phyloP scores from a whole-genome alignment of 2,113 vertebrate genomes.

The Pteronura brasiliensis region DNA sequence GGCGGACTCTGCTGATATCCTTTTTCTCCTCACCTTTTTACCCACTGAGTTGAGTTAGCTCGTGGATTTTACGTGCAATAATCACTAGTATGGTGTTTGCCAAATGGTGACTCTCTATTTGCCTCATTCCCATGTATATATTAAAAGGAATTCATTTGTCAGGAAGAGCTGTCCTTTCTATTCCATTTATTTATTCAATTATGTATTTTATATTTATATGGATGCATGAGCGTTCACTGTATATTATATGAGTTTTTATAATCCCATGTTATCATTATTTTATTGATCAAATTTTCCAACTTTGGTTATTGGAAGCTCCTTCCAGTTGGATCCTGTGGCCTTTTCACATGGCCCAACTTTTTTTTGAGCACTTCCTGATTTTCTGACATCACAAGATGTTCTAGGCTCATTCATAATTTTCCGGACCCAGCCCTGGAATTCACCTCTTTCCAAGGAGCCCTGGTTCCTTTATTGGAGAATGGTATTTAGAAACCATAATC shows the following conservation, averaged over 20 bases:
- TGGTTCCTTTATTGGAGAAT: background rate
- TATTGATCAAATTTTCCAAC: background rate
- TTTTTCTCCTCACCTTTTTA: background rate
- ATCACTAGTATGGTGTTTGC: background rate
- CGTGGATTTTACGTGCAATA: background rate
- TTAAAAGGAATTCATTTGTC: conserved; percentile 26
- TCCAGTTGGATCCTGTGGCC: background rate
- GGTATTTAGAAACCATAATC: conserved; percentile 38
- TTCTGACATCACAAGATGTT: background rate
- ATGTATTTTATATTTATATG: background rate
- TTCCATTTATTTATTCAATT: background rate
- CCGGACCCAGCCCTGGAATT: background rate
- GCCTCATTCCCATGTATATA: background rate
- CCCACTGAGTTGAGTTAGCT: background rate
- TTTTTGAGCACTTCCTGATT: background rate
- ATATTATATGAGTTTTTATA: background rate
- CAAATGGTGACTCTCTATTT: background rate
- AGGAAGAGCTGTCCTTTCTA: background rate
- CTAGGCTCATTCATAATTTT: background rate
- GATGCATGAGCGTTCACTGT: background rate
- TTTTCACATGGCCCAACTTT: background rate
- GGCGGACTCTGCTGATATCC: background rate
- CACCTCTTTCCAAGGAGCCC: background rate
- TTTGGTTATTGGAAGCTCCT: background rate
- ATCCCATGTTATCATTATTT: background rate